Evolutionary conservation across 2,888 invertebrate genomes (phyloP).

Genomic region (Eupithecia pulchellata): DNA sequence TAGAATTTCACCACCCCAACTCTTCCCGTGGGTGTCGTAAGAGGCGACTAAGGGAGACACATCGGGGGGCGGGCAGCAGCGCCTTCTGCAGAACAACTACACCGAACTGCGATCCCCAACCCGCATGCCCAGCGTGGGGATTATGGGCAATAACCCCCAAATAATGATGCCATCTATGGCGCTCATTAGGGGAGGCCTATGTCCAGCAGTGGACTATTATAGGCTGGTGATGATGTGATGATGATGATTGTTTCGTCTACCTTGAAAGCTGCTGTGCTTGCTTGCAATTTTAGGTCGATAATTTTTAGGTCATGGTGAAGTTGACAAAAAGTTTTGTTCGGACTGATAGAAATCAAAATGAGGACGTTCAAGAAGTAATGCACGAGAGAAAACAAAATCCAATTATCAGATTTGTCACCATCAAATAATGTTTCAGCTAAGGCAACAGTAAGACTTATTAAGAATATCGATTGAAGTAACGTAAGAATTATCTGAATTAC

Average conservation of each 20-base stretch:
- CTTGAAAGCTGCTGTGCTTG: background rate
- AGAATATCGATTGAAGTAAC: background rate
- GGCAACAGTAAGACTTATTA: background rate
- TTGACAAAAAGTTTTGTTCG: slow-evolving; percentile 4
- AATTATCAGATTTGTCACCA: background rate
- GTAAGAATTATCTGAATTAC: background rate
- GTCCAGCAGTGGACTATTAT: no score
- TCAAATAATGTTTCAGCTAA: background rate
- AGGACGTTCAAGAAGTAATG: background rate
- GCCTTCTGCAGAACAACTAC: no score
- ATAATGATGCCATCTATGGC: no score
- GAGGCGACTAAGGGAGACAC: no score
- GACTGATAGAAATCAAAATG: background rate
- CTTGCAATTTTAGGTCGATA: background rate
- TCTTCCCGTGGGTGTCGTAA: no score
- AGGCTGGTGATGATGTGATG: no score
- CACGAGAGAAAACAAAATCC: background rate
- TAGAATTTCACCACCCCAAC: no score
- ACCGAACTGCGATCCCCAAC: no score
- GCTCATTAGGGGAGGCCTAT: no score
- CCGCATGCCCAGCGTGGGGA: no score
- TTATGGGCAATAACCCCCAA: no score
- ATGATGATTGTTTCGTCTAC: background rate
- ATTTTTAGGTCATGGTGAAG: background rate
- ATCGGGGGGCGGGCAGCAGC: no score